phyloP scores from a whole-genome alignment of 2,113 vertebrate genomes.

The Papio anubis region DNA sequence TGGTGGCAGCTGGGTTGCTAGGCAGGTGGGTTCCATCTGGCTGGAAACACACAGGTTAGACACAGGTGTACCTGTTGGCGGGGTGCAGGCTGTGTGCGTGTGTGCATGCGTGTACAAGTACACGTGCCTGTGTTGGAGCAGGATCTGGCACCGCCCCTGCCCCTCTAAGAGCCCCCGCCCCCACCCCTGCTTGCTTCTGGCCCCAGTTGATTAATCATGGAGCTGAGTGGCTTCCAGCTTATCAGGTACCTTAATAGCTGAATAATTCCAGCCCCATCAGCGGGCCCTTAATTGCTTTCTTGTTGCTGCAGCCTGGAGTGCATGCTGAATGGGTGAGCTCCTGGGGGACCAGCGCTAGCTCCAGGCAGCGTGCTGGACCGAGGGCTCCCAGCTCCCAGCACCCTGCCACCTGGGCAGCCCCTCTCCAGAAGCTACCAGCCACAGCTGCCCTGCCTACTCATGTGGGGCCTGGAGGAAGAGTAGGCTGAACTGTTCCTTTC shows the following conservation, averaged over 20 bases:
- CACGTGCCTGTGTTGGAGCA: background rate
- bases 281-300: conserved; percentile 86
- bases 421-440: conserved; percentile 40
- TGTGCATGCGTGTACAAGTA: background rate
- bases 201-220: conserved; percentile 84
- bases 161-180: conserved; percentile 19
- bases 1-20: background rate
- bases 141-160: conserved; percentile 21
- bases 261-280: conserved; percentile 85
- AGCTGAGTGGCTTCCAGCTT: conserved; percentile 83
- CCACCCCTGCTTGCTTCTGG: conserved; percentile 55
- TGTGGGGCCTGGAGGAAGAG: background rate
- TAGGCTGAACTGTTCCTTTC: background rate
- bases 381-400: background rate
- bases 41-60: background rate
- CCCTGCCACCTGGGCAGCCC: conserved; percentile 43
- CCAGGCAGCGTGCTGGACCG: conserved; percentile 2
- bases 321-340: conserved; percentile 79
- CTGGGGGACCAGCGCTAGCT: background rate
- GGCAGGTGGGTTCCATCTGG: background rate
- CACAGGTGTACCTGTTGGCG: background rate
- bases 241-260: conserved; percentile 86
- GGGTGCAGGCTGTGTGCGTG: background rate
- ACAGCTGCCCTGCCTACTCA: background rate
- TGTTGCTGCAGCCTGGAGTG: conserved; percentile 75